These are phyloP conservation scores for Ictidomys tridecemlineatus DNA, from an alignment of 2,113 vertebrate genomes.

Conservation along the genomic window DNA sequence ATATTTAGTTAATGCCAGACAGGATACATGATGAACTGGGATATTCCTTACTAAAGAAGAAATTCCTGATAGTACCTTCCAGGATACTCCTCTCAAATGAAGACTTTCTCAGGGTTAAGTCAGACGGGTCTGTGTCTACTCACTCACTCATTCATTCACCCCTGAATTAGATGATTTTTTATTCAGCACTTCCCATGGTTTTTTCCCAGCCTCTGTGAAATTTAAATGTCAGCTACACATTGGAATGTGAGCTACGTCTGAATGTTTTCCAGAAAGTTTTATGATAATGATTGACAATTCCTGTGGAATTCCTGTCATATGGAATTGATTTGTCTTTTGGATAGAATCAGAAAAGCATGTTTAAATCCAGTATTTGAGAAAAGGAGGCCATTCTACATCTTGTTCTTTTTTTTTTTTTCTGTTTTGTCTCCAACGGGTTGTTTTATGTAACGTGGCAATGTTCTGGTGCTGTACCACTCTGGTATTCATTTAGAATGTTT, in stretches of 20 bases:
- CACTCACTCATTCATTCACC: neutral
- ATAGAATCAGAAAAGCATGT: neutral
- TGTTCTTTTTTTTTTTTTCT: neutral
- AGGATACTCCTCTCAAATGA: neutral
- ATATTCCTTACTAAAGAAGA: neutral
- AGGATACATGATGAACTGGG: neutral
- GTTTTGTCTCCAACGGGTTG: neutral
- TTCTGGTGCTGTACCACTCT: neutral
- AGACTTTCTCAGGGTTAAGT: neutral
- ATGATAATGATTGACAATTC: neutral
- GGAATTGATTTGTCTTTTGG: neutral
- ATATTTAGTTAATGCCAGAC: neutral
- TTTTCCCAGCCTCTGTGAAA: neutral
- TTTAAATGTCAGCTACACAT: neutral
- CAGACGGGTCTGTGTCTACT: neutral
- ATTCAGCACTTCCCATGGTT: neutral
- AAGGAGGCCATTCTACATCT: neutral
- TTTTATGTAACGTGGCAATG: constrained; percentile 63
- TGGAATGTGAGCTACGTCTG: neutral
- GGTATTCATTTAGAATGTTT: constrained; percentile 43
- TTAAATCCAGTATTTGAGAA: neutral
- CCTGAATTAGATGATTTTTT: neutral
- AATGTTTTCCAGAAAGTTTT: constrained; percentile 37
- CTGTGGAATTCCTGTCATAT: neutral
- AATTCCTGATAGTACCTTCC: neutral